phyloP scores from a whole-genome alignment of 2,888 invertebrate genomes.

The Ceriagrion tenellum region DNA sequence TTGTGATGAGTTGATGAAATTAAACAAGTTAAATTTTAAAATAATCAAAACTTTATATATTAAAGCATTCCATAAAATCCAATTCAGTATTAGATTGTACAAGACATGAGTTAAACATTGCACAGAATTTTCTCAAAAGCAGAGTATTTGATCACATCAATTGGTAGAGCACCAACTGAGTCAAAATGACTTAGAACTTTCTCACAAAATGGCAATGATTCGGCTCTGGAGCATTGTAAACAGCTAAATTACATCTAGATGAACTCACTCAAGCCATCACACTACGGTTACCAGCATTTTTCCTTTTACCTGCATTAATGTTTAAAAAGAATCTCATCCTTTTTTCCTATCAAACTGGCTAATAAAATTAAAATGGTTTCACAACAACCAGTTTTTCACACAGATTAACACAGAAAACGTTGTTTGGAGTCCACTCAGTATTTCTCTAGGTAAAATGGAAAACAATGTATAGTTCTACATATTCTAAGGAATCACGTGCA shows the following conservation, averaged over 20 bases:
- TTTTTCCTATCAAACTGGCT: slow-evolving; percentile 23
- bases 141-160: slow-evolving; percentile 55
- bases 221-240: slow-evolving; percentile 54
- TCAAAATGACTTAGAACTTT: slow-evolving; percentile 53
- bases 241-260: slow-evolving; percentile 1
- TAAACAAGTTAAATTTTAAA: background rate
- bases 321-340: slow-evolving; percentile 29
- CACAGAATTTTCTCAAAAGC: slow-evolving; percentile 41
- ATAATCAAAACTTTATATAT: slow-evolving; percentile 32
- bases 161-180: slow-evolving; percentile 62
- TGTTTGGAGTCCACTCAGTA: background rate
- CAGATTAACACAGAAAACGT: slow-evolving; percentile 47
- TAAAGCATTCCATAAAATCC: slow-evolving; percentile 53
- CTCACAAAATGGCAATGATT: slow-evolving; percentile 46
- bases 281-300: slow-evolving; percentile 26
- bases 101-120: background rate
- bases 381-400: slow-evolving; percentile 49
- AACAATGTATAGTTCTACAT: background rate
- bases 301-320: slow-evolving; percentile 22
- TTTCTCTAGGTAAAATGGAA: background rate
- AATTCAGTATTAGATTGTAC: slow-evolving; percentile 22
- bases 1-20: background rate
- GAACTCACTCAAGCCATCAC: slow-evolving; percentile 5
- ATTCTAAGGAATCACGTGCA: background rate
- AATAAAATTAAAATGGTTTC: slow-evolving; percentile 33